These are phyloP conservation scores for Rhabditoides inermis DNA, from an alignment of 2,888 invertebrate genomes.

Conservation along the genomic window DNA sequence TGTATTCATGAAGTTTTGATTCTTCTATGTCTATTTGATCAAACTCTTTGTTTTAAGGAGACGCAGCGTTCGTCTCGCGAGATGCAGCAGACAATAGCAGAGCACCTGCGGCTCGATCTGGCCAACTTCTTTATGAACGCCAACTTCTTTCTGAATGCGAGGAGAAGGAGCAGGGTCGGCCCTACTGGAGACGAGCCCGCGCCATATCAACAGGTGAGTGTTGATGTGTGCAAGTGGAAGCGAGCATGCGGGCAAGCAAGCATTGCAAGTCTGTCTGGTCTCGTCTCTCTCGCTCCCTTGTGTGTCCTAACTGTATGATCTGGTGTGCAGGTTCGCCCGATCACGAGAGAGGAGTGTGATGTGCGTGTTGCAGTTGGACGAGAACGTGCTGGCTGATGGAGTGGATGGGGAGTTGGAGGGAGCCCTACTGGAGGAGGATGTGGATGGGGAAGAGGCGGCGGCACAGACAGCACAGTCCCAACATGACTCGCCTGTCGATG, in stretches of 20 bases:
- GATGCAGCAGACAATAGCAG: constrained; percentile 51
- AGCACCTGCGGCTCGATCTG: constrained; percentile 47
- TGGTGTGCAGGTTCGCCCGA: constrained; percentile 13
- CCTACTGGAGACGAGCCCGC: constrained; percentile 25
- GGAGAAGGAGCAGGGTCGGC: constrained; percentile 64
- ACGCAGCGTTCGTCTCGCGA: constrained; percentile 51
- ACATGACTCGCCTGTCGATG: too few species aligned
- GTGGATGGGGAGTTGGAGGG: too few species aligned
- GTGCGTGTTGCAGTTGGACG: too few species aligned
- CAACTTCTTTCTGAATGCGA: constrained; percentile 99
- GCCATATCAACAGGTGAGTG: constrained; percentile 31
- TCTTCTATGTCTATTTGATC: too few species aligned
- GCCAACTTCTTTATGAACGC: constrained; percentile 61
- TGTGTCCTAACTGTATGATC: neutral
- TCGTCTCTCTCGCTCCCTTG: neutral
- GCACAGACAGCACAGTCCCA: too few species aligned
- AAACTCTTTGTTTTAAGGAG: constrained; percentile 52
- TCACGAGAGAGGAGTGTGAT: too few species aligned
- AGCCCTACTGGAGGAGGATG: too few species aligned
- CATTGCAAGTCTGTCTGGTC: neutral
- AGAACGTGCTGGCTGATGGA: too few species aligned
- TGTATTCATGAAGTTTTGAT: neutral
- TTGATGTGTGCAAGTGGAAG: neutral
- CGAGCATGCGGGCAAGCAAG: neutral
- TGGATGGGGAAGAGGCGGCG: constrained; percentile 7